Conservation (phyloP, 2,888 invertebrate genomes). For the Cephus sareptanus region DNA sequence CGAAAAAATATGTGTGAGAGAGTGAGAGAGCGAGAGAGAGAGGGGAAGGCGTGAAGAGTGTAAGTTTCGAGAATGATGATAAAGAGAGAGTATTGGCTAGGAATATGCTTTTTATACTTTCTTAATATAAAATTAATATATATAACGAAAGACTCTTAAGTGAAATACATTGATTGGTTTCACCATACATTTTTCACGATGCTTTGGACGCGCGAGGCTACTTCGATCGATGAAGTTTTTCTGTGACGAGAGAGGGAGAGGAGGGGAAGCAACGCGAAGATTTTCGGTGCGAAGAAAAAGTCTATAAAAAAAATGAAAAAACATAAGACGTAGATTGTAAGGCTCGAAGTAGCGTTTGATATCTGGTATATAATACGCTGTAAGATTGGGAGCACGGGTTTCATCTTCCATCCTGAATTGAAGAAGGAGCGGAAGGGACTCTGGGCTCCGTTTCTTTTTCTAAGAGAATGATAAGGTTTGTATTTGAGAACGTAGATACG, state of each 20-base stretch:
- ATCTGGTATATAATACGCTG: conserved; percentile 13
- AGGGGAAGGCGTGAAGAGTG: not conserved
- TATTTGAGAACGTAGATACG: conserved; percentile 5
- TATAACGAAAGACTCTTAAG: conserved; percentile 5
- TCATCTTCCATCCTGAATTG: not conserved
- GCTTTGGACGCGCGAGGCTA: not conserved
- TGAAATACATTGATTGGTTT: conserved; percentile 5
- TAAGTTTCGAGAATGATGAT: not conserved
- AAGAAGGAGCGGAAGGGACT: not conserved
- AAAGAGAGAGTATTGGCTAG: not conserved
- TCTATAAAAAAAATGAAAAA: conserved; percentile 25
- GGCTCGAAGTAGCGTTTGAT: conserved; percentile 5
- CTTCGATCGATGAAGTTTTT: not conserved
- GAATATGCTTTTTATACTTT: conserved; percentile 8
- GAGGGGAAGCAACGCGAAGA: conserved; percentile 13
- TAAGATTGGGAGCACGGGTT: not conserved
- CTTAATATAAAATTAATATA: conserved; percentile 6
- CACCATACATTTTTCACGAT: not conserved
- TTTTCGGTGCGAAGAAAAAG: conserved; percentile 26
- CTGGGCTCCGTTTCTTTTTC: conserved; percentile 1
- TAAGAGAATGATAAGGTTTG: not conserved
- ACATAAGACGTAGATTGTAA: conserved; percentile 8
- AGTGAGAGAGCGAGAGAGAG: not conserved
- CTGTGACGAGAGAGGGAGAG: not conserved
- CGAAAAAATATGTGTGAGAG: not conserved